Evolutionary conservation across 2,113 vertebrate species (phyloP), one percentile per base, ranked within the genome.

Genomic region (Ptyas mucosa): DNA sequence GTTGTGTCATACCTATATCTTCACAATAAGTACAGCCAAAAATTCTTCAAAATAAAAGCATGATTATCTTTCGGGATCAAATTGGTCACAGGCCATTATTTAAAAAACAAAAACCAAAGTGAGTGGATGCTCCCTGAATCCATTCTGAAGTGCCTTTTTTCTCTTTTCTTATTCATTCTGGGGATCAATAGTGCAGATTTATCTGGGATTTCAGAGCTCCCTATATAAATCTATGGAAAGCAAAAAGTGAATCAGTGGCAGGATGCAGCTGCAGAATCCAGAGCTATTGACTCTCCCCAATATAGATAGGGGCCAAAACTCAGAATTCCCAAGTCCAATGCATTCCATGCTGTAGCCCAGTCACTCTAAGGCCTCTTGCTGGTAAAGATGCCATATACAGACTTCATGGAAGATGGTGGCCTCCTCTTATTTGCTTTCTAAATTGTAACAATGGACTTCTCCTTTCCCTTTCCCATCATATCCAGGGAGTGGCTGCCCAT

Each of bases 401-500:
- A 95, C 90, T 95, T 94, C 94, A 94, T 64, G 93, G 95, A 94
- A 95, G 93, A 92, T 64, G 43, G 92, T 21, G 51, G 5, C 34
- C 43, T 20, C 94, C 18, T 39, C 96, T 97, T 98, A 99, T 95
- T 99, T 98, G 97, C 97, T 98, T 94, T 98, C 98, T 91, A 97
- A 94, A 95, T 98, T 97, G 95, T 98, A 98, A 96, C 98, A 98
- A 90, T 98, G 98, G 94, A 98, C 95, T 29, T 98, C 98, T 55
- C 98, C 98, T 94, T 97, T 98, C 87, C 98, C 98, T 94, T 98
- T 98, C 85, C 97, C 96, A 34, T 98, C 97, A 18, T 98, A 98
- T 12, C 98, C 98, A 0, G 98, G 98, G 93, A 99, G 96, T 0
- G 98, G 98, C 95, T 99, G 98, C 52, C 99, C 99, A 0, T 99